These are phyloP conservation scores for Alitta virens DNA, from an alignment of 2,888 invertebrate species.

Conservation along the genomic window DNA sequence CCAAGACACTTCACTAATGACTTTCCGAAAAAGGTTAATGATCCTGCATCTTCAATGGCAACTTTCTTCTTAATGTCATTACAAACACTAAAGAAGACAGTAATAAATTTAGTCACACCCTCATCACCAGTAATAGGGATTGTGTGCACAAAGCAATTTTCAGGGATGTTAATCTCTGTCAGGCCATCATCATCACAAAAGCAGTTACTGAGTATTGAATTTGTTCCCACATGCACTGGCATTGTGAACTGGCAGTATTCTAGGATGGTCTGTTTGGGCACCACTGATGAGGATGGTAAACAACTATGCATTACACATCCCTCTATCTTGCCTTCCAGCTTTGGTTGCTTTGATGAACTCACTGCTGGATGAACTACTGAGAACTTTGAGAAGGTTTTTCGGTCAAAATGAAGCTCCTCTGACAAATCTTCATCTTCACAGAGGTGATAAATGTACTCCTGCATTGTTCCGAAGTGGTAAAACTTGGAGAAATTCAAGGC, in stretches of 20 bases:
- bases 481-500: conserved; percentile 56
- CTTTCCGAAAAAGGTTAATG: conserved; percentile 35
- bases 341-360: neutral
- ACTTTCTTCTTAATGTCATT: conserved; percentile 50
- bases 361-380: neutral
- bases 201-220: conserved; percentile 56
- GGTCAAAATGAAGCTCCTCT: conserved; percentile 37
- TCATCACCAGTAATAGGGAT: conserved; percentile 39
- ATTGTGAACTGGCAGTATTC: conserved; percentile 55
- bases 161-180: conserved; percentile 32
- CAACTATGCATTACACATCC: conserved; percentile 52
- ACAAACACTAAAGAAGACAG: conserved; percentile 43
- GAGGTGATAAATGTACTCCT: conserved; percentile 49
- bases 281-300: conserved; percentile 32
- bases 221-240: conserved; percentile 40
- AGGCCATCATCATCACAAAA: conserved; percentile 25
- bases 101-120: conserved; percentile 37
- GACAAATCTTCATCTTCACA: conserved; percentile 41
- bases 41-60: conserved; percentile 18
- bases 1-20: conserved; percentile 25
- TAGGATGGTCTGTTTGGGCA: conserved; percentile 41
- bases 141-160: conserved; percentile 48
- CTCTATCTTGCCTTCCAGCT: conserved; percentile 15
- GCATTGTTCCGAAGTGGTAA: conserved; percentile 59
- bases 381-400: conserved; percentile 36